A percentile compares a stretch with the other conserved stretches of the same genome.
Evolutionary conservation across 1,140 invertebrate genomes (phyloP).

Genomic region (Trissolcus basalis): DNA sequence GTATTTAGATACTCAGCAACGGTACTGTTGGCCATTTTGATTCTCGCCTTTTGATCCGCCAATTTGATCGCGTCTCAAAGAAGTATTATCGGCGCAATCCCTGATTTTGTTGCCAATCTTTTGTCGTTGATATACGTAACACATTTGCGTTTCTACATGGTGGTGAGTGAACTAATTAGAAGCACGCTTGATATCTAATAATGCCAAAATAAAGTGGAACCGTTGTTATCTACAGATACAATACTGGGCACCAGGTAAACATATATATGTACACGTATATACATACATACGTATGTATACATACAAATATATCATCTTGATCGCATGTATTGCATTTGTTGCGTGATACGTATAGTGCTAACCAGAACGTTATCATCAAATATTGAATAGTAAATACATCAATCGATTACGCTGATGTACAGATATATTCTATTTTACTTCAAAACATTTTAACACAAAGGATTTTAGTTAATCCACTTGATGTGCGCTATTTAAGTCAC

Average conservation of each 20-base stretch:
- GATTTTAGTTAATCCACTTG: too few relatives aligned
- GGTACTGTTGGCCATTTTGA: conserved; percentile 46
- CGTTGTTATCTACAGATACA: conserved; percentile 26
- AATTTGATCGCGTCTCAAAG: conserved; percentile 54
- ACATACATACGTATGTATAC: too few relatives aligned
- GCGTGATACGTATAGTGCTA: conserved; percentile 39
- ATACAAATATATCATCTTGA: too few relatives aligned
- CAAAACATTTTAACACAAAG: too few relatives aligned
- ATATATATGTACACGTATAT: too few relatives aligned
- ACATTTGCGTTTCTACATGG: conserved; percentile 35
- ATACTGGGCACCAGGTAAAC: conserved; percentile 23
- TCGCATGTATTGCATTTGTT: conserved; percentile 29
- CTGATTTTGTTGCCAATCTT: conserved; percentile 59
- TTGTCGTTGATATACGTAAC: conserved; percentile 31
- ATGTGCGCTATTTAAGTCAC: conserved; percentile 12
- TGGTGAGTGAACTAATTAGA: conserved; percentile 34
- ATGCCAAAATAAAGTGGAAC: conserved; percentile 42
- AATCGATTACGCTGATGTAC: too few relatives aligned
- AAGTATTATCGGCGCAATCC: conserved; percentile 52
- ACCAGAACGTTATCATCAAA: too few relatives aligned
- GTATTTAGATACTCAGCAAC: conserved; percentile 49
- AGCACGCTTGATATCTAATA: conserved; percentile 14
- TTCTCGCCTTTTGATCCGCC: conserved; percentile 51
- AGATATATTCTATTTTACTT: too few relatives aligned
- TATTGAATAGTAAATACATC: too few relatives aligned